These are phyloP conservation scores for Diplazon laetatorius DNA, from an alignment of 2,888 invertebrate genomes.

Conservation along the genomic window DNA sequence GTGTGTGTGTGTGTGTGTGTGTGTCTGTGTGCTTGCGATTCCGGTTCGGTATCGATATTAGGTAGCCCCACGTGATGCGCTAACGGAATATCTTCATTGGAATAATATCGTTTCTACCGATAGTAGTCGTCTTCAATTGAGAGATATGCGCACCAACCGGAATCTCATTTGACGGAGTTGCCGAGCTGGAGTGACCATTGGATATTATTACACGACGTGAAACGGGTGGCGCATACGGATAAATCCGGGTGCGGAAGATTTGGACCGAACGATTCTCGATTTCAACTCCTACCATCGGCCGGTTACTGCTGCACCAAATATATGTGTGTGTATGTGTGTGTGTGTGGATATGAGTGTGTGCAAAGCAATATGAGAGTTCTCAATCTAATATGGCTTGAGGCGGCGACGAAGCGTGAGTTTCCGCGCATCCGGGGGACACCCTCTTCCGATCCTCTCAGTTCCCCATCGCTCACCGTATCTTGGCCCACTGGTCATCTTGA, in stretches of 20 bases:
- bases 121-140: neutral
- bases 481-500: conserved; percentile 80
- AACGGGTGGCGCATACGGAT: conserved; percentile 67
- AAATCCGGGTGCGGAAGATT: conserved; percentile 66
- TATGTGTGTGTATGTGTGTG: too few species aligned
- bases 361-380: conserved; percentile 81
- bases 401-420: conserved; percentile 82
- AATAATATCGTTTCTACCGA: conserved; percentile 35
- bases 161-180: conserved; percentile 38
- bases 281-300: conserved; percentile 41
- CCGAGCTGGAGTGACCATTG: conserved; percentile 65
- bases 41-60: conserved; percentile 30
- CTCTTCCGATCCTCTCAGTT: conserved; percentile 44
- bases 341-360: too few species aligned
- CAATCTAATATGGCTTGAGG: conserved; percentile 81
- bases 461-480: conserved; percentile 59
- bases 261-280: conserved; percentile 12
- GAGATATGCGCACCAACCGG: conserved; percentile 21
- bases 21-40: neutral
- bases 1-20: neutral
- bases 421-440: conserved; percentile 76
- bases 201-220: conserved; percentile 77
- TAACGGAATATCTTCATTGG: conserved; percentile 39
- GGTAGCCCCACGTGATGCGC: conserved; percentile 12
- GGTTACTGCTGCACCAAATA: conserved; percentile 9